Evolutionary conservation across 2,113 vertebrate species (phyloP).

Genomic region (Microtus montanus): DNA sequence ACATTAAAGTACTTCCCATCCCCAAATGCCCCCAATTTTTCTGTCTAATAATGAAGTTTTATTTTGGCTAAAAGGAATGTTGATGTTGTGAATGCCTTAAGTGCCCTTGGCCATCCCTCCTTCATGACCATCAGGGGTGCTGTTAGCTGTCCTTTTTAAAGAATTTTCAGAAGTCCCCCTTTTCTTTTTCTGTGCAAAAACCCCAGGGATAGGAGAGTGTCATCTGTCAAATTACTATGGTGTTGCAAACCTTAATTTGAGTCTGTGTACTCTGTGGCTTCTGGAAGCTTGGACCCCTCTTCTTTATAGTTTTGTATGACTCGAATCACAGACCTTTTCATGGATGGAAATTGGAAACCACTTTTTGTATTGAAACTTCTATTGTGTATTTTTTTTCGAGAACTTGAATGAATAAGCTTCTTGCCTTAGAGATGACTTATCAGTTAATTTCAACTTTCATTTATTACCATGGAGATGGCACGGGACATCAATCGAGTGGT

Average conservation of each 20-base stretch:
- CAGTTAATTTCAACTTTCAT: constrained; percentile 19
- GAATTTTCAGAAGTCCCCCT: background rate
- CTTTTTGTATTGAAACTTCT: constrained; percentile 23
- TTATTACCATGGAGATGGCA: background rate
- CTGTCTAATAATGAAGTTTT: background rate
- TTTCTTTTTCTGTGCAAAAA: background rate
- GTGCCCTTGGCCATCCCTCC: background rate
- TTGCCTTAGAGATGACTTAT: background rate
- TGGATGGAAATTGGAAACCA: background rate
- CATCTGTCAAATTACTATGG: background rate
- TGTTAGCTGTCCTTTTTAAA: background rate
- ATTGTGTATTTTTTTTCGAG: background rate
- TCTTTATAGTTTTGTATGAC: background rate
- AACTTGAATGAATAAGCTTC: background rate
- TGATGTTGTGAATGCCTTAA: background rate
- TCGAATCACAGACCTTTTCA: background rate
- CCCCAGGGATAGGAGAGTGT: background rate
- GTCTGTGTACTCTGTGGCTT: background rate
- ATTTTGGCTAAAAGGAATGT: background rate
- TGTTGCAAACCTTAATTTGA: background rate
- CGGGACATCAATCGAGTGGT: background rate
- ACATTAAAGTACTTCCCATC: background rate
- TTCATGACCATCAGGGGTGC: background rate
- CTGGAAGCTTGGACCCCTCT: background rate
- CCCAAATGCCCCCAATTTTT: background rate